Conservation (phyloP, 2,797 vertebrate genomes). For the Bovichtus diacanthus region DNA sequence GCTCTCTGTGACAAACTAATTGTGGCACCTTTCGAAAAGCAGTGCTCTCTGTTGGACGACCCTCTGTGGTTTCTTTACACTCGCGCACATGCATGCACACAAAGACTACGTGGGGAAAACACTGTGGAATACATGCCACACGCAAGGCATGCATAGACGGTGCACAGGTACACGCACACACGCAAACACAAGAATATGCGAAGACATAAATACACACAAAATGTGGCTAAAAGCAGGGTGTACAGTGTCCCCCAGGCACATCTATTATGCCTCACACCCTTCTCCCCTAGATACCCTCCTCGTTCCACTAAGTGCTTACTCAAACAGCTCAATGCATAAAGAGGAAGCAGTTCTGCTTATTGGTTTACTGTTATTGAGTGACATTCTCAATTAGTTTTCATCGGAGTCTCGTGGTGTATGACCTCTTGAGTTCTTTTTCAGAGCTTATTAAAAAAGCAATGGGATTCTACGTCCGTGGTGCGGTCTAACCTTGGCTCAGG, state of each 20-base stretch:
- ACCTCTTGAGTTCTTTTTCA: conserved; percentile 54
- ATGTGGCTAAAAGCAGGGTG: conserved; percentile 34
- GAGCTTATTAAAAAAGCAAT: conserved; percentile 61
- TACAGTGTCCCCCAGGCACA: conserved; percentile 23
- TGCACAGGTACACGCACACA: conserved; percentile 39
- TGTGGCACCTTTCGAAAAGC: conserved; percentile 88
- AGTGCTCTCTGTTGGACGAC: conserved; percentile 70
- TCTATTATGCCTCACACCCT: conserved; percentile 41
- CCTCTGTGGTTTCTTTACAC: conserved; percentile 69
- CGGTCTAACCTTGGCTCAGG: conserved; percentile 53
- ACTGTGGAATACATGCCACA: conserved; percentile 37
- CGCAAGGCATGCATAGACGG: conserved; percentile 28
- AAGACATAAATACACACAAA: conserved; percentile 34
- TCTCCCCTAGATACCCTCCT: conserved; percentile 38
- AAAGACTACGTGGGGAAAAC: too few species aligned
- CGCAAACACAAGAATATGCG: conserved; percentile 1
- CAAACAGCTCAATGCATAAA: conserved; percentile 54
- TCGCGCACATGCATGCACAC: conserved; percentile 15
- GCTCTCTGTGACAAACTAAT: conserved; percentile 89
- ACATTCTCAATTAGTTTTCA: conserved; percentile 70
- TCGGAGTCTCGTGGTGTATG: conserved; percentile 49
- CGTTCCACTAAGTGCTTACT: conserved; percentile 46
- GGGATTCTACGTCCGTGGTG: conserved; percentile 38
- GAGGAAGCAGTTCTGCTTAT: conserved; percentile 42
- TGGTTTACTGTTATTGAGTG: conserved; percentile 66